These are phyloP conservation scores for Clepsis dumicolana DNA, from an alignment of 2,888 invertebrate genomes.

Conservation along the genomic window DNA sequence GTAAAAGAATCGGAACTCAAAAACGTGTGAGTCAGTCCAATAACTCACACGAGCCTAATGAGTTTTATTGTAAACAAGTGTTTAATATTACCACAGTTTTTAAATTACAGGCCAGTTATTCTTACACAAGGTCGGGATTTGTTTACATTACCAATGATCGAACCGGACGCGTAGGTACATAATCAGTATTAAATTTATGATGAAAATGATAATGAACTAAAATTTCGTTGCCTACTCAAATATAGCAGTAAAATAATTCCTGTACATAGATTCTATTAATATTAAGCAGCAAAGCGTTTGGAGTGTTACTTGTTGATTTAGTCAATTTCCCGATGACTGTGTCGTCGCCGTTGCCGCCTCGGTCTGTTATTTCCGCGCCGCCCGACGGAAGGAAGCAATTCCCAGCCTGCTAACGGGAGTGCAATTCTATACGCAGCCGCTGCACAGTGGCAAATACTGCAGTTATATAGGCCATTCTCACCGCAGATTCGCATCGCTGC, in stretches of 20 bases:
- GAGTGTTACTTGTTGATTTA: slow-evolving; percentile 76
- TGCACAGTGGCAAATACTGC: slow-evolving; percentile 25
- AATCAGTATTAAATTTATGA: slow-evolving; percentile 22
- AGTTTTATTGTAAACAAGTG: slow-evolving; percentile 15
- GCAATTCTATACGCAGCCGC: slow-evolving; percentile 51
- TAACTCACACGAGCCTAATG: slow-evolving; percentile 18
- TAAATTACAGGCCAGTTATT: slow-evolving; percentile 16
- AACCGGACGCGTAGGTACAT: slow-evolving; percentile 23
- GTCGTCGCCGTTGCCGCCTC: slow-evolving; percentile 68
- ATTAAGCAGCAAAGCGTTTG: slow-evolving; percentile 51
- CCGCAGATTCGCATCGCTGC: slow-evolving; percentile 25
- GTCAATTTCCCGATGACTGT: slow-evolving; percentile 74
- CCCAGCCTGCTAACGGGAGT: slow-evolving; percentile 69
- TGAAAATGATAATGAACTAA: slow-evolving; percentile 1
- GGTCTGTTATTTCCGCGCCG: slow-evolving; percentile 77
- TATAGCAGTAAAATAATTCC: too few relatives aligned
- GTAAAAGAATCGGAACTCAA: slow-evolving; percentile 23
- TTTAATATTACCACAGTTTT: slow-evolving; percentile 1
- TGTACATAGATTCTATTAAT: slow-evolving; percentile 44
- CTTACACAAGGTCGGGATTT: slow-evolving; percentile 33
- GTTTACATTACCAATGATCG: slow-evolving; percentile 22
- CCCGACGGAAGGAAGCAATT: slow-evolving; percentile 81
- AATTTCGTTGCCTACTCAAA: slow-evolving; percentile 1
- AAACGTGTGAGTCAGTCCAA: slow-evolving; percentile 34
- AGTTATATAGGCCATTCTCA: slow-evolving; percentile 34